Evolutionary conservation across 1,140 invertebrate genomes (phyloP), one percentile per base, ranked within the genome.

Genomic region (Aphaenogaster ashmeadi): DNA sequence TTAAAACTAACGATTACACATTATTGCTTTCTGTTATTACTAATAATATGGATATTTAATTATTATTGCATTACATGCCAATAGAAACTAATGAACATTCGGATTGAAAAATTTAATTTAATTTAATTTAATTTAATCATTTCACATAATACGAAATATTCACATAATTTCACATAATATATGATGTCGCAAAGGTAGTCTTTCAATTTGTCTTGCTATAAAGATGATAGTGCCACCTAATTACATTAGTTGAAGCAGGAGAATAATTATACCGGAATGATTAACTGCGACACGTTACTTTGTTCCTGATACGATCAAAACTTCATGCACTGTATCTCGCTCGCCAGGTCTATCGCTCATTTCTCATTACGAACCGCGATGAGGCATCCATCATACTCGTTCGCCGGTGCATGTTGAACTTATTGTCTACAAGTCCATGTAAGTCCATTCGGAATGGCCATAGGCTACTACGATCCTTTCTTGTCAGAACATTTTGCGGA

Each of bases 301-400:
- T 44, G 36, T 56, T 81, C 11, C 74, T 58, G 78, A 87, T 86
- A 54, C 27, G 56, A 69, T 66, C 69, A 58, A 78, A 78, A 50
- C 67, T 78, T 44, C 8, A 41, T 58, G 38, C 6, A 44, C 64
- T 13, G 4, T 33, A 56, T 87, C 69, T 84, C 67, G 58, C 27
- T 38, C 38, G n/a, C 8, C 27, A 58, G 41, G 21, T 50, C 50
- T 87, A 87, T 71, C 56, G 62, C 50, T 88, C 86, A 41, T 85
- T 84, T 81, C 69, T 71, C 71, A 80, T 81, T 87, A 75, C 50
- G 11, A 60, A 64, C 36, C 18, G 38, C 27, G 86, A 67, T 58
- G 64, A 62, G 38, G 56, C 83, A 90, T 91, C 75, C 62, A 91
- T 89, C 90, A 91, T 47, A 33, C 47, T 84, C 50, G 78, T 91